These are phyloP conservation scores for Amniataba percoides DNA, from an alignment of 2,797 vertebrate genomes.

Conservation along the genomic window DNA sequence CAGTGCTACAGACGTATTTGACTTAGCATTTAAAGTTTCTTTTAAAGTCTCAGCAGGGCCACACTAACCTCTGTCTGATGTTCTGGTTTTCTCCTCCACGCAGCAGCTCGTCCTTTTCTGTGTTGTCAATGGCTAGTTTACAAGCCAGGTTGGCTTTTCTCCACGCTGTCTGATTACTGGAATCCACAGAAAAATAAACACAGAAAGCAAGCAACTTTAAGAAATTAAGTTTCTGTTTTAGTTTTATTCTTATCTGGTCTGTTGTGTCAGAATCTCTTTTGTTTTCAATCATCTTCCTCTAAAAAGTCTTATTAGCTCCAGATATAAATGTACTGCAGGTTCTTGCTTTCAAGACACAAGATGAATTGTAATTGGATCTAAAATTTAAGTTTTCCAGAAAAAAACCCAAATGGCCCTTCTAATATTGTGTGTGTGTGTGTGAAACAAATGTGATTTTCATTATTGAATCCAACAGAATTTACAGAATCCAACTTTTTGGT, in stretches of 20 bases:
- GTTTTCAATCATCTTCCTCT: neutral
- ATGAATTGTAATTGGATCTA: no score
- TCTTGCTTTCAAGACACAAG: neutral
- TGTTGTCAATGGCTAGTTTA: slow-evolving; percentile 92
- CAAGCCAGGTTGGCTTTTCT: slow-evolving; percentile 95
- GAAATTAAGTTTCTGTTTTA: neutral
- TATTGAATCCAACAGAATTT: no score
- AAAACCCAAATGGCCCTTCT: no score
- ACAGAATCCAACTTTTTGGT: no score
- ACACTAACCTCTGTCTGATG: slow-evolving; percentile 87
- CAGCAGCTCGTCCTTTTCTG: slow-evolving; percentile 93
- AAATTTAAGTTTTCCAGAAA: no score
- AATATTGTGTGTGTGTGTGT: no score
- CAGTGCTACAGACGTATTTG: neutral
- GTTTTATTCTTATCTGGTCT: neutral
- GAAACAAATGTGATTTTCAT: no score
- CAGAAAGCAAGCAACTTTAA: neutral
- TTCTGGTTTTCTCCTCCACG: slow-evolving; percentile 78
- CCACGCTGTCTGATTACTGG: slow-evolving; percentile 96
- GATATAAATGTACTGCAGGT: neutral
- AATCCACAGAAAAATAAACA: slow-evolving; percentile 13
- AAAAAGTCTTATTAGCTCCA: neutral
- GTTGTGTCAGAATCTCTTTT: neutral
- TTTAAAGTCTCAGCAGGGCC: slow-evolving; percentile 16
- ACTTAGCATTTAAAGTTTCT: slow-evolving; percentile 16